Percentiles rank a stretch among this genome's conserved stretches.
phyloP scores from a whole-genome alignment of 53 echinoderm and acorn worm species.

The Glandiceps talaboti region DNA sequence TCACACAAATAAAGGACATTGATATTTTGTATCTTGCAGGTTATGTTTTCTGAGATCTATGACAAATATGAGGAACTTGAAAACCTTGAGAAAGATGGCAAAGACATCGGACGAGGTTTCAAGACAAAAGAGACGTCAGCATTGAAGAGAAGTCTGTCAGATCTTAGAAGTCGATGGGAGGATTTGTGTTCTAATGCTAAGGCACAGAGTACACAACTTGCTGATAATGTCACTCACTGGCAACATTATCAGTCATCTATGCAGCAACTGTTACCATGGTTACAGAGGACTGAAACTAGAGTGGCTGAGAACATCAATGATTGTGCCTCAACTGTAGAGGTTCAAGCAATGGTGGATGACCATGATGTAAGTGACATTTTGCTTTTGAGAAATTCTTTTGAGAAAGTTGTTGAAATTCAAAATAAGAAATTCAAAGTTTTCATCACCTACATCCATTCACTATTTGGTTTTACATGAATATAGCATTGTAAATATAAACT shows the following conservation, averaged over 20 bases:
- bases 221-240: conserved; percentile 42
- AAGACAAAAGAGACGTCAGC: conserved; percentile 24
- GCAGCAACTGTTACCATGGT: conserved; percentile 40
- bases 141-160: conserved; percentile 20
- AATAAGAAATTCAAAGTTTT: too few species aligned
- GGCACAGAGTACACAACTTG: conserved; percentile 19
- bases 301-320: conserved; percentile 17
- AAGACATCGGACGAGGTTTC: conserved; percentile 20
- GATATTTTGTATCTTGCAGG: too few species aligned
- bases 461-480: too few species aligned
- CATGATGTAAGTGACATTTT: conserved; percentile 4
- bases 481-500: too few species aligned
- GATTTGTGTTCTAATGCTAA: conserved; percentile 31
- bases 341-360: not conserved
- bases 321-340: not conserved
- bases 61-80: conserved; percentile 39
- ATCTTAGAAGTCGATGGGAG: conserved; percentile 40
- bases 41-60: conserved; percentile 37
- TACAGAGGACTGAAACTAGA: conserved; percentile 26
- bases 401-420: too few species aligned
- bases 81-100: conserved; percentile 18
- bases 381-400: too few species aligned
- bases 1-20: too few species aligned
- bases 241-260: conserved; percentile 43
- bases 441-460: too few species aligned